phyloP scores from a whole-genome alignment of 2,888 invertebrate species.

The Clepsis dumicolana region DNA sequence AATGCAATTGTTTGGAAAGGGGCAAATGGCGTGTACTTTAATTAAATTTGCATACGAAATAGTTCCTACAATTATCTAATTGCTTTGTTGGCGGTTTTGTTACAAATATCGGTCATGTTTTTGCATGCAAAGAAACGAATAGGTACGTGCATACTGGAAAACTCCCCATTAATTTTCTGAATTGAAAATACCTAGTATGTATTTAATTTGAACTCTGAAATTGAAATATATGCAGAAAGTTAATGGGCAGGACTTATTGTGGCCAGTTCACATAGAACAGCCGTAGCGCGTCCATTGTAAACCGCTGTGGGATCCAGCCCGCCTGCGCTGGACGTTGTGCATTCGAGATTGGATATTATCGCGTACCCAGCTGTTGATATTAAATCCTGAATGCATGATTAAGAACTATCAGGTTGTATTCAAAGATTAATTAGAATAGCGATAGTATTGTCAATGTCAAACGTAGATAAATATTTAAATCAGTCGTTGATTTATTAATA shows the following conservation, averaged over 20 bases:
- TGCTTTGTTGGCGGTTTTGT: too few relatives aligned
- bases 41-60: not conserved
- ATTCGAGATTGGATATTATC: constrained; percentile 36
- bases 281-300: constrained; percentile 6
- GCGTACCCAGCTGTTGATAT: constrained; percentile 33
- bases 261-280: constrained; percentile 16
- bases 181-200: too few relatives aligned
- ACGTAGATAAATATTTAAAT: too few relatives aligned
- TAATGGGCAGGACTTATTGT: constrained; percentile 2
- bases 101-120: too few relatives aligned
- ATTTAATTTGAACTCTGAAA: too few relatives aligned
- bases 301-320: constrained; percentile 7
- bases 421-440: too few relatives aligned
- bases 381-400: constrained; percentile 9
- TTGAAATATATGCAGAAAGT: not conserved
- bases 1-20: not conserved
- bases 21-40: not conserved
- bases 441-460: too few relatives aligned
- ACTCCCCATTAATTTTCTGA: too few relatives aligned
- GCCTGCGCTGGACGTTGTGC: constrained; percentile 26
- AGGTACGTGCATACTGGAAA: too few relatives aligned
- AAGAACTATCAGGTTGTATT: not conserved
- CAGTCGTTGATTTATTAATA: too few relatives aligned
- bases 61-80: too few relatives aligned
- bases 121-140: too few relatives aligned